Evolutionary conservation across 2,888 invertebrate species (phyloP), one percentile per base, ranked within the genome.

Genomic region (Spisula subtruncata): DNA sequence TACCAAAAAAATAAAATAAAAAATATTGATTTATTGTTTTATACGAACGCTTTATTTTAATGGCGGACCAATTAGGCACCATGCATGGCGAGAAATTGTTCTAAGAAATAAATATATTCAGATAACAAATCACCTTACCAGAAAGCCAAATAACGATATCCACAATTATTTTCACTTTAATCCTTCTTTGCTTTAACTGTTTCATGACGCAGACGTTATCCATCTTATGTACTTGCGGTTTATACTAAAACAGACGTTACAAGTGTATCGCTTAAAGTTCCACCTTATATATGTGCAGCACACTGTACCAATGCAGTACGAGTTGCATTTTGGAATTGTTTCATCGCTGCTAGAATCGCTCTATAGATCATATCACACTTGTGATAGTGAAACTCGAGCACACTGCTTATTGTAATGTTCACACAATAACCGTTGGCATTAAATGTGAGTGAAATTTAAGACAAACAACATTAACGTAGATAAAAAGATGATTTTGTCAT

Each of bases 121-220:
- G 29, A 25, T 2, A 8, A 75, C 29, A 75, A 41, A 75, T 10
- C 12, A 5, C 18, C 35, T 41, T 80, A 81, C 81, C 81, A 12
- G 81, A n/a, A 6, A 81, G 10, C 81, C 81, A 81, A 48, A 81
- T n/a, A 25, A 81, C 29, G n/a, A 81, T 10, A 81, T 81, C 81
- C 25, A 81, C 48, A 14, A 81, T 81, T 25, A 51, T 51, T 48
- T 25, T 46, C 25, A 41, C 81, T 48, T n/a, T 81, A 81, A 81
- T 81, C 51, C 51, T 2, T 8, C 41, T 46, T 1, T 51, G 48
- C 5, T 35, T 51, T 81, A 51, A 10, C 48, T 29, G 81, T 12
- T 16, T n/a, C 6, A n/a, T 29, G 12, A 25, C 25, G 25, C 25
- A 2, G 2, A 48, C n/a, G 25, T 81, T 81, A 12, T 81, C 81